These are phyloP conservation scores for Stictocephala bisonia DNA, from an alignment of 2,888 invertebrate species.

Conservation along the genomic window DNA sequence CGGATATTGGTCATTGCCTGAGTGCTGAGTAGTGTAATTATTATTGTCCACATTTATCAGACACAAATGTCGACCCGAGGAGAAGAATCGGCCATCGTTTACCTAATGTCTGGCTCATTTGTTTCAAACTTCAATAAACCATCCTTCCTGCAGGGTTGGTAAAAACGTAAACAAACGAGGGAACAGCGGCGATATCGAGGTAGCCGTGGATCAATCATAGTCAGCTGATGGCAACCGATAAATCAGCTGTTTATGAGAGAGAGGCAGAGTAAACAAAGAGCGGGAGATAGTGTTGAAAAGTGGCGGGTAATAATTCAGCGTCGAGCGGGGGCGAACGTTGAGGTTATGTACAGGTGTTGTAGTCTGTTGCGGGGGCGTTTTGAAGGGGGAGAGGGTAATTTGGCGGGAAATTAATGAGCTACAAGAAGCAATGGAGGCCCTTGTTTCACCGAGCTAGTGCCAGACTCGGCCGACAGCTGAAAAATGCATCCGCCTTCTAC, in stretches of 20 bases:
- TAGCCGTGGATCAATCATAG: slow-evolving; percentile 28
- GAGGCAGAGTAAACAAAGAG: slow-evolving; percentile 37
- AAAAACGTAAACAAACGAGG: slow-evolving; percentile 41
- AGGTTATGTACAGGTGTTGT: background rate
- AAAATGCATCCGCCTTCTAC: too few species aligned
- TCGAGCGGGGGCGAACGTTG: background rate
- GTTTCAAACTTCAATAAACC: slow-evolving; percentile 11
- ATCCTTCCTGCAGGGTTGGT: slow-evolving; percentile 4
- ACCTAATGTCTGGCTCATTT: slow-evolving; percentile 30
- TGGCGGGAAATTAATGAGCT: slow-evolving; percentile 46
- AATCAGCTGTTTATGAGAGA: slow-evolving; percentile 32
- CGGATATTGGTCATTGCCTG: too few species aligned
- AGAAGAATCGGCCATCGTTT: background rate
- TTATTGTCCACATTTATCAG: too few species aligned
- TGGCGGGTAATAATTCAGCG: slow-evolving; percentile 41
- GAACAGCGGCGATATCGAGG: slow-evolving; percentile 18
- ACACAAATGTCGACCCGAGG: too few species aligned
- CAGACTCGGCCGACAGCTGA: slow-evolving; percentile 19
- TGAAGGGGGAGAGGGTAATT: slow-evolving; percentile 41
- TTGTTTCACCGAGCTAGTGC: slow-evolving; percentile 9
- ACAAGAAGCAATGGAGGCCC: slow-evolving; percentile 22
- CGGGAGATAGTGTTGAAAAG: slow-evolving; percentile 42
- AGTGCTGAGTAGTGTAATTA: too few species aligned
- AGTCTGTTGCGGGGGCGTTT: too few species aligned
- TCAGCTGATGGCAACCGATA: slow-evolving; percentile 30